These are phyloP conservation scores for Lepidurus apus DNA, from an alignment of 1,140 invertebrate species.

Conservation along the genomic window DNA sequence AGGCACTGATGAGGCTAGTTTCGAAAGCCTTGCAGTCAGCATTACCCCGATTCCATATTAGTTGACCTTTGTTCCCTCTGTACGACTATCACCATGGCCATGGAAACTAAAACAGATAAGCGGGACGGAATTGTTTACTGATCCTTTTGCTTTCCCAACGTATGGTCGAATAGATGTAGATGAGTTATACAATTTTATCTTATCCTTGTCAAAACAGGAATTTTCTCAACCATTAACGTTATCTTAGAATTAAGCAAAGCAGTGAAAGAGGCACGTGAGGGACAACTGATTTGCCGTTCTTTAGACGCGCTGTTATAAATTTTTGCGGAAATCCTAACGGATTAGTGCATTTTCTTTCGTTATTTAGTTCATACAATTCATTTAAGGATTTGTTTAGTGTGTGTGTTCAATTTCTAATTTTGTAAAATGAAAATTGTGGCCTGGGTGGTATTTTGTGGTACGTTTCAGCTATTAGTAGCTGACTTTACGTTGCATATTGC, in stretches of 20 bases:
- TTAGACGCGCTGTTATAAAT: no score
- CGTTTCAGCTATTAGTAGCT: neutral
- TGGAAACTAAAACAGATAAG: no score
- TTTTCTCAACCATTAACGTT: neutral
- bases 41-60: slow-evolving; percentile 39
- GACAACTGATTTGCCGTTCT: no score
- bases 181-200: neutral
- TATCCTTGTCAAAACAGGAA: neutral
- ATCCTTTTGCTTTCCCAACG: no score
- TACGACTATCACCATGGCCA: no score
- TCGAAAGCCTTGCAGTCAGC: slow-evolving; percentile 44
- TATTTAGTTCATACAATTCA: no score
- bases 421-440: neutral
- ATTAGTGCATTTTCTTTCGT: neutral
- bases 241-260: neutral
- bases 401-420: neutral
- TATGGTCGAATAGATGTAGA: no score
- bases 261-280: neutral
- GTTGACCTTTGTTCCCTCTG: neutral
- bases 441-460: neutral
- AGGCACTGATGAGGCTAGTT: slow-evolving; percentile 50
- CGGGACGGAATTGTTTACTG: no score
- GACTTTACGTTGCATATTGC: slow-evolving; percentile 28
- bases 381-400: no score
- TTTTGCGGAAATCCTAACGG: neutral